Evolutionary conservation across 2,113 vertebrate genomes (phyloP).

Genomic region (Gavia stellata): DNA sequence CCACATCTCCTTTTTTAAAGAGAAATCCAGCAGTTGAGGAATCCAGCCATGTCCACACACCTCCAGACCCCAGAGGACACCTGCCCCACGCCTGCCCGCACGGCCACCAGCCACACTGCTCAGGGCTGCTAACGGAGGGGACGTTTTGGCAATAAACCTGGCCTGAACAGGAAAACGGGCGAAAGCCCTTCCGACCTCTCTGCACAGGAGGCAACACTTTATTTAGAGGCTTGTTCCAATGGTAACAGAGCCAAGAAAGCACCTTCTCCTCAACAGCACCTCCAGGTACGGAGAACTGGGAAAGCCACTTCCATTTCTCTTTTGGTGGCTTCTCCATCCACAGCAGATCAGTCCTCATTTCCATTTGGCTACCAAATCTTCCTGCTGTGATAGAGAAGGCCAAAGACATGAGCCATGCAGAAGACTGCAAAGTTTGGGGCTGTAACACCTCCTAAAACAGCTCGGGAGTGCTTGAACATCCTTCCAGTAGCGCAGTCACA

Average conservation of each 20-base stretch:
- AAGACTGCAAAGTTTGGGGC: background rate
- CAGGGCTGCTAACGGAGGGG: background rate
- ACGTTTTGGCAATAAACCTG: background rate
- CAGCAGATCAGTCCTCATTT: background rate
- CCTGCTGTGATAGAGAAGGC: background rate
- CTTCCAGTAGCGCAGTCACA: background rate
- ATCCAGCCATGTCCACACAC: background rate
- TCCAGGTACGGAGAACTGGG: background rate
- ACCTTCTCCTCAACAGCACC: background rate
- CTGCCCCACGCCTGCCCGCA: background rate
- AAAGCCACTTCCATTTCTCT: background rate
- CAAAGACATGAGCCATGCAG: fast-evolving
- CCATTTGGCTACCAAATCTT: background rate
- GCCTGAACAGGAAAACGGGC: background rate
- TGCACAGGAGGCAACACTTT: background rate
- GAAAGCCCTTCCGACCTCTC: background rate
- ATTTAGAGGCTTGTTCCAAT: background rate
- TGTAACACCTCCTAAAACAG: background rate
- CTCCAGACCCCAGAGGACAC: background rate
- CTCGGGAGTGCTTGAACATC: background rate
- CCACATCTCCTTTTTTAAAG: background rate
- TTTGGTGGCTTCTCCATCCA: background rate
- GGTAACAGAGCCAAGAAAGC: background rate
- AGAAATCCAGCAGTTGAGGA: background rate
- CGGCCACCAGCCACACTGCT: background rate